These are phyloP conservation scores for Falcunculus frontatus DNA, from an alignment of 2,113 vertebrate species.

Conservation along the genomic window DNA sequence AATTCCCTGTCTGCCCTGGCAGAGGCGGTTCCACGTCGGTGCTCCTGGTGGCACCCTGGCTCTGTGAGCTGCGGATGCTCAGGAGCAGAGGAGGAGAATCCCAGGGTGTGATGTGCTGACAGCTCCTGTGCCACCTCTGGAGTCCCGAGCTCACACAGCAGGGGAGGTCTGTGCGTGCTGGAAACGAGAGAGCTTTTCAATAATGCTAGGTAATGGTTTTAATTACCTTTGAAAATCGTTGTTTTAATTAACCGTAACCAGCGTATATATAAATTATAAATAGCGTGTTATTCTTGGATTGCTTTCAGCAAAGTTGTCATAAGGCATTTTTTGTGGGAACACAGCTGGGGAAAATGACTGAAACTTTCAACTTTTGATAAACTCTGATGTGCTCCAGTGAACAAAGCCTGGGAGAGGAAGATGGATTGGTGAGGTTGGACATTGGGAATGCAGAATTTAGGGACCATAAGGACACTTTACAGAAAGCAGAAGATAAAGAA, in stretches of 20 bases:
- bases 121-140: not conserved
- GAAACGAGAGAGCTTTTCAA: not conserved
- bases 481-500: not conserved
- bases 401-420: not conserved
- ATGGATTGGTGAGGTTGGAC: not conserved
- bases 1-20: not conserved
- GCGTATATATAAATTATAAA: rapidly evolving
- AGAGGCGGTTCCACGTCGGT: not conserved
- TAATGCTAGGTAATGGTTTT: not conserved
- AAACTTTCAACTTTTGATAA: not conserved
- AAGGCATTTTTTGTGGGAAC: not conserved
- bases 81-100: not conserved
- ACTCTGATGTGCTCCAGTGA: not conserved
- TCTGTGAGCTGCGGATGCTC: not conserved
- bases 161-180: not conserved
- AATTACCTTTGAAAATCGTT: not conserved
- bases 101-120: not conserved
- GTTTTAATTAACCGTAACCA: not conserved
- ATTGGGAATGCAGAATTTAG: not conserved
- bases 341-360: not conserved
- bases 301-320: no score
- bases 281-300: no score
- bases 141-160: not conserved
- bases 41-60: not conserved
- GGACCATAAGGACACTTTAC: not conserved